phyloP scores from a whole-genome alignment of 2,797 vertebrate genomes.

The Hippocampus kuda region DNA sequence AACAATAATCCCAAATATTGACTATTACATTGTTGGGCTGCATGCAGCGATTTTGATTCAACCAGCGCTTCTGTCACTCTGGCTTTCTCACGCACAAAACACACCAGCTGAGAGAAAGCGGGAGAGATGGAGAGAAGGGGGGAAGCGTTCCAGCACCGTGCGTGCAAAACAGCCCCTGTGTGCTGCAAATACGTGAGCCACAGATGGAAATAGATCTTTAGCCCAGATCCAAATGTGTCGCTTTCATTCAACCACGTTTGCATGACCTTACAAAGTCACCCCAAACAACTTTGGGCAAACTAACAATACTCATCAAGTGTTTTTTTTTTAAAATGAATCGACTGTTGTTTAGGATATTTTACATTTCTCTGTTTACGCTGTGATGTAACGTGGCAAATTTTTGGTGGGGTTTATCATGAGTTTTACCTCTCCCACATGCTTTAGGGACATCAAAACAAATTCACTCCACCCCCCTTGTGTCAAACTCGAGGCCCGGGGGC shows the following conservation, averaged over 20 bases:
- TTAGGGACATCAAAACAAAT: too few species aligned
- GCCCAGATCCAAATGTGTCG: constrained; percentile 2
- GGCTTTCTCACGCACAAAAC: background rate
- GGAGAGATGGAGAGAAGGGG: background rate
- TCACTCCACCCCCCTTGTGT: too few species aligned
- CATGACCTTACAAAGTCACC: background rate
- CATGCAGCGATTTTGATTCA: background rate
- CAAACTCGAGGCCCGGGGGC: too few species aligned
- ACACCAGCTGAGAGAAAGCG: background rate
- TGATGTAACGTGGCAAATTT: too few species aligned
- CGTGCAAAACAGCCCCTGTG: constrained; percentile 1
- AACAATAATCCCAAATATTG: background rate
- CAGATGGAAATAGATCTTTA: constrained; percentile 4
- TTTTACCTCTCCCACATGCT: too few species aligned
- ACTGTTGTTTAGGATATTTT: too few species aligned
- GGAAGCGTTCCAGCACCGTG: background rate
- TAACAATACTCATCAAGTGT: too few species aligned
- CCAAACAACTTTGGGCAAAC: background rate
- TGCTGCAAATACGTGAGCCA: background rate
- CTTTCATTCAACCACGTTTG: background rate
- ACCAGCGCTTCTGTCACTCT: constrained; percentile 3
- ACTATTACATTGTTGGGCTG: background rate
- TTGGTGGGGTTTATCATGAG: too few species aligned
- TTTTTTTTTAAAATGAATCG: too few species aligned
- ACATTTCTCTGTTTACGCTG: too few species aligned